Conservation (phyloP, 1,140 invertebrate genomes). For the Zaprionus ornatus region DNA sequence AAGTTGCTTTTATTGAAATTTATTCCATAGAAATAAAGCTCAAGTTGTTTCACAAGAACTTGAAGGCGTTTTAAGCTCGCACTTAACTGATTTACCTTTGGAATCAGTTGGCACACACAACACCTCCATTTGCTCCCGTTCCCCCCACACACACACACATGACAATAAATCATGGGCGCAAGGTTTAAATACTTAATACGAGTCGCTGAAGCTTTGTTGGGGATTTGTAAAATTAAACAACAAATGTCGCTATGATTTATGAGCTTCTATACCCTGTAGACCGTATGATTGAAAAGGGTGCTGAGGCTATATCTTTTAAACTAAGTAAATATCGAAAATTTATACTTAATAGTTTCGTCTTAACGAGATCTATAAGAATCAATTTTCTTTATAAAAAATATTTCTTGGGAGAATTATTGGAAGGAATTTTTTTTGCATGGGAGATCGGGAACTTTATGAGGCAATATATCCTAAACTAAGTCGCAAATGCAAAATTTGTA, state of each 20-base stretch:
- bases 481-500: too few relatives aligned
- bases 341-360: too few relatives aligned
- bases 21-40: background rate
- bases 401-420: too few relatives aligned
- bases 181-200: background rate
- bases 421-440: too few relatives aligned
- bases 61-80: background rate
- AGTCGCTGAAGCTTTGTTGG: background rate
- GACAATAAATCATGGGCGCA: slow-evolving; percentile 3
- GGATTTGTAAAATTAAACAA: slow-evolving; percentile 18
- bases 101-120: background rate
- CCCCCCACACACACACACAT: background rate
- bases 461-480: too few relatives aligned
- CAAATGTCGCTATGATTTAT: slow-evolving; percentile 6
- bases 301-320: too few relatives aligned
- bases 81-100: background rate
- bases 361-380: too few relatives aligned
- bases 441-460: too few relatives aligned
- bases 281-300: background rate
- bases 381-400: too few relatives aligned
- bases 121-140: background rate
- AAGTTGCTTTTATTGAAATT: background rate
- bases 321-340: too few relatives aligned
- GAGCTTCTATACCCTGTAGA: background rate
- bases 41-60: background rate